Base-by-base conservation (phyloP, 2,888 invertebrate genomes). In the Drosophila multiciliata region DNA sequence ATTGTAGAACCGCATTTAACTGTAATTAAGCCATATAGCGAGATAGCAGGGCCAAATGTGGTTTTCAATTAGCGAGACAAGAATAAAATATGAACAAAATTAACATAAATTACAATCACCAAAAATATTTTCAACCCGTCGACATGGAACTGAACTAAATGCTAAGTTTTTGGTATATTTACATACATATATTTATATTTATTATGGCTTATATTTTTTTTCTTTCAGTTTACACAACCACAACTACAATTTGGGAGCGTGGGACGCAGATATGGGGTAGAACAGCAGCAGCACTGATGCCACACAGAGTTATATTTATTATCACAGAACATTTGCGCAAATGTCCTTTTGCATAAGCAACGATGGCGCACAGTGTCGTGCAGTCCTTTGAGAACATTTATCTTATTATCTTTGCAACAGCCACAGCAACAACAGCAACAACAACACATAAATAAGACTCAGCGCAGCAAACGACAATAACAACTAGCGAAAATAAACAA, bases 321-420 rank as follows among this genome's bases (percentile, higher is more conserved):
- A 87, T 85, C 86, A 86, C 86, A 86, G 88, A 89, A 87, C 86
- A 87, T 89, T 87, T 87, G 83, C 79, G 81, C 88, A 87, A 87
- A 89, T 89, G 90, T 83, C 86, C 78, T 85, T 83, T 79, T 89
- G 90, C 90, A 89, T 82, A 89, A 89, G 86, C 85, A 89, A 87
- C 89, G 87, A 75, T 73, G 79, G 67, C 45, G 73, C 66, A 69
- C 69, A 74, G 64, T 86, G 88, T 86, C 81, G 84, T 86, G 82
- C 87, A 81, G 90, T 89, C 90, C 89, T 89, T 89, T 80, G 89
- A 89, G 90, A 85, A 89, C 89, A 89, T 89, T 89, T 89, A 89
- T 89, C 89, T 89, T 89, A 90, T 89, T 89, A 89, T 89, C 83
- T 89, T 88, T 89, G 82, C 84, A 87, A 82, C 78, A 87, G 75